These are phyloP conservation scores for Hybognathus amarus DNA, from an alignment of 2,797 vertebrate genomes.

Conservation along the genomic window DNA sequence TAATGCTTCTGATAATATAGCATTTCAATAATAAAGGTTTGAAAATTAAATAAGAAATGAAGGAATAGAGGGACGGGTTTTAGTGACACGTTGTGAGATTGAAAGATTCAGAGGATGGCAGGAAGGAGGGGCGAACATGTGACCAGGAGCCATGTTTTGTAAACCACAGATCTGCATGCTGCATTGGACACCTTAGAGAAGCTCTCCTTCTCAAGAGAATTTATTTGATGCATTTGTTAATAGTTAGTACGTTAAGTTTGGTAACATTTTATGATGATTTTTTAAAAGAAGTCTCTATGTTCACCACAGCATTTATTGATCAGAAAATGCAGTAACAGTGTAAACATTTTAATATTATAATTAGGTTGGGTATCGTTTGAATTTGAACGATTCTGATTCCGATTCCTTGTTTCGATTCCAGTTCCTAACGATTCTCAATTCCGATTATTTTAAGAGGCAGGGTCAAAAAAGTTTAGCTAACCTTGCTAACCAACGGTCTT, in stretches of 20 bases:
- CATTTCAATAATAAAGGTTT: neutral
- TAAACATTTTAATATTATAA: neutral
- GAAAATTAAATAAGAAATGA: conserved; percentile 3
- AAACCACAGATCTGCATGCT: neutral
- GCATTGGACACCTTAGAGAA: neutral
- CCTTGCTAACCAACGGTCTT: too few relatives aligned
- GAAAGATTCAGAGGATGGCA: conserved; percentile 32
- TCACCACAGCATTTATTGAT: neutral
- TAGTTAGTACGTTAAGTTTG: neutral
- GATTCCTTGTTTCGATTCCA: too few relatives aligned
- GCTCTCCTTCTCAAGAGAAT: too few relatives aligned
- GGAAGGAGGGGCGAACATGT: conserved; percentile 33
- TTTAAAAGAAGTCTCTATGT: neutral
- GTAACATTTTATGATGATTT: neutral
- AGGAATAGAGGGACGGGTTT: conserved; percentile 11
- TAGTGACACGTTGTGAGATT: conserved; percentile 8
- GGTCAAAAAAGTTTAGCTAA: too few relatives aligned
- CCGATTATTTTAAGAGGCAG: too few relatives aligned
- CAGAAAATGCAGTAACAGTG: neutral
- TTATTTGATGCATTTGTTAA: neutral
- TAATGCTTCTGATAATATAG: neutral
- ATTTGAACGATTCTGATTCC: too few relatives aligned
- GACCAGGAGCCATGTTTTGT: conserved; percentile 66
- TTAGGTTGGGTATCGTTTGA: too few relatives aligned
- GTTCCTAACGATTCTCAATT: too few relatives aligned